Conservation (phyloP, 2,888 invertebrate species). For the Cryptocephalus moraei region DNA sequence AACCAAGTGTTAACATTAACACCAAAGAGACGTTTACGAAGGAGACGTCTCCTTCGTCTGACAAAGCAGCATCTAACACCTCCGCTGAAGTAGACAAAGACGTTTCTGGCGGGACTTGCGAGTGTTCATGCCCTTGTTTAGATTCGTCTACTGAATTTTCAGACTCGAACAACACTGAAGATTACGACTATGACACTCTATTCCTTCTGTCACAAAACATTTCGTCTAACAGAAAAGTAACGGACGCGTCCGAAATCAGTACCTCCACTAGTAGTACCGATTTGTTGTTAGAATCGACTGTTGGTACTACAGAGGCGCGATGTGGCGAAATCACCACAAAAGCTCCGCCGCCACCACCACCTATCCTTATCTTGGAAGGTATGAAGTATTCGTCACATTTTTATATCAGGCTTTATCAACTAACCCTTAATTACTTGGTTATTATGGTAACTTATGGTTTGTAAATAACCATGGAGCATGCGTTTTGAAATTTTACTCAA, state of each 20-base stretch:
- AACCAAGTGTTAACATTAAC: conserved; percentile 46
- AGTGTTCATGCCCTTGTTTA: conserved; percentile 64
- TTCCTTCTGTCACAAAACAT: neutral
- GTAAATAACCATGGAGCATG: too few relatives aligned
- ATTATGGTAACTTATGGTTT: too few relatives aligned
- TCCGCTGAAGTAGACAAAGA: conserved; percentile 10
- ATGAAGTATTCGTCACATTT: conserved; percentile 20
- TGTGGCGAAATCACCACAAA: neutral
- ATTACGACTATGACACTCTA: conserved; percentile 18
- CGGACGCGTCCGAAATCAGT: conserved; percentile 1
- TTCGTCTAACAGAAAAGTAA: neutral
- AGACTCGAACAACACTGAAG: conserved; percentile 20
- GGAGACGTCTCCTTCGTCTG: conserved; percentile 9
- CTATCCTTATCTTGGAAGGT: conserved; percentile 79
- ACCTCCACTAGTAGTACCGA: neutral
- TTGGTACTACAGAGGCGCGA: conserved; percentile 5
- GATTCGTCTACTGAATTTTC: conserved; percentile 36
- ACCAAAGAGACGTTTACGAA: conserved; percentile 18
- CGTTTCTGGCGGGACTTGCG: conserved; percentile 56
- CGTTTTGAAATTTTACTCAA: too few relatives aligned
- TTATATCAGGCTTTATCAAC: too few relatives aligned
- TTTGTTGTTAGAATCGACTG: conserved; percentile 10
- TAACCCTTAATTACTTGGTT: too few relatives aligned
- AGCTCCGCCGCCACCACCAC: conserved; percentile 45
- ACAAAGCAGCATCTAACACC: conserved; percentile 6